Conservation (phyloP, 1,140 invertebrate genomes). For the Drosophila teissieri region DNA sequence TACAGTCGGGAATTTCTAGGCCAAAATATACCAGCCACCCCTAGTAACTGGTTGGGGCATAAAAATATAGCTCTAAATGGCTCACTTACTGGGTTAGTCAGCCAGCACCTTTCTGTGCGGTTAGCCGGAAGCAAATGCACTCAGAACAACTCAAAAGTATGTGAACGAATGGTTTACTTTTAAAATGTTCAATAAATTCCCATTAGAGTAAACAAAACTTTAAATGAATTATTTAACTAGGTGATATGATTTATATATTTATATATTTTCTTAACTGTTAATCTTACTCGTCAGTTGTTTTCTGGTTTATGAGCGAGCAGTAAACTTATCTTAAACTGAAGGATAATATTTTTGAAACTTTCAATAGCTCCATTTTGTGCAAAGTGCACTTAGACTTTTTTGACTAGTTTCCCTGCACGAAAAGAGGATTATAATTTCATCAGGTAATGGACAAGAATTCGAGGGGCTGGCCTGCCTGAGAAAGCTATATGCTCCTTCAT, state of each 20-base stretch:
- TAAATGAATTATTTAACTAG: too few species aligned
- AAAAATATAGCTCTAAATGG: conserved; percentile 12
- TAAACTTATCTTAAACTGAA: too few species aligned
- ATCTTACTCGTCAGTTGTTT: too few species aligned
- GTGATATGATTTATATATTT: too few species aligned
- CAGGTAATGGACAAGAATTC: conserved; percentile 31
- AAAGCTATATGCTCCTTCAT: conserved; percentile 11
- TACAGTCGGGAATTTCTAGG: conserved; percentile 26
- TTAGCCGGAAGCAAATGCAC: conserved; percentile 3
- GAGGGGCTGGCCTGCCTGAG: background rate
- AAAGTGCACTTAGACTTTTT: background rate
- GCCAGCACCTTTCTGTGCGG: background rate
- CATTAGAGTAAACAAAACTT: too few species aligned
- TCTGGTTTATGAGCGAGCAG: too few species aligned
- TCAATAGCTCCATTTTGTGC: background rate
- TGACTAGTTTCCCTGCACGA: background rate
- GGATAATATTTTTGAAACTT: too few species aligned
- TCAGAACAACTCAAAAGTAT: background rate
- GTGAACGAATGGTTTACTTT: too few species aligned
- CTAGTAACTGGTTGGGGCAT: conserved; percentile 18
- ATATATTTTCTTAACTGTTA: too few species aligned
- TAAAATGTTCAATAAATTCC: too few species aligned
- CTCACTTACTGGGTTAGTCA: conserved; percentile 44
- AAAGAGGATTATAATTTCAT: conserved; percentile 14
- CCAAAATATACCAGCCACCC: conserved; percentile 18